phyloP scores from a whole-genome alignment of 2,113 vertebrate species.

The Blennius ocellaris region DNA sequence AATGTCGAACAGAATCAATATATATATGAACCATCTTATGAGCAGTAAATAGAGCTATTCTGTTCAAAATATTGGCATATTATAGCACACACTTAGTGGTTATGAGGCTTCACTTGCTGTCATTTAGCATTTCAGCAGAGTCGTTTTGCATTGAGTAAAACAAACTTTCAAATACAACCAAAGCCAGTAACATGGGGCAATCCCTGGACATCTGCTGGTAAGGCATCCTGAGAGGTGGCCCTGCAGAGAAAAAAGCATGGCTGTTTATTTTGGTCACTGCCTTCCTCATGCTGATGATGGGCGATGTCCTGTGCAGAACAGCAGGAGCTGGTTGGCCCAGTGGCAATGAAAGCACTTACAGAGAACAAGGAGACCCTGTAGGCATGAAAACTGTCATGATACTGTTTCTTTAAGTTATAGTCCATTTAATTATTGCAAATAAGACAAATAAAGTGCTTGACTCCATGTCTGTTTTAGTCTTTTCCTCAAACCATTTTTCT shows the following conservation, averaged over 20 bases:
- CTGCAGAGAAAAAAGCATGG: conserved; percentile 66
- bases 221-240: conserved; percentile 52
- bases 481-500: background rate
- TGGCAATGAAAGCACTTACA: conserved; percentile 52
- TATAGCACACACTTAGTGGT: no score
- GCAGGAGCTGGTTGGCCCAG: conserved; percentile 17
- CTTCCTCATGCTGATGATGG: conserved; percentile 38
- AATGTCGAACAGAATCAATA: no score
- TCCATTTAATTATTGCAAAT: conserved; percentile 20
- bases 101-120: background rate
- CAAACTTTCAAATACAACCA: conserved; percentile 54
- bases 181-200: conserved; percentile 55
- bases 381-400: conserved; percentile 29
- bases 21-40: no score
- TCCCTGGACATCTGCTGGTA: conserved; percentile 75
- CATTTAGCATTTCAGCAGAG: conserved; percentile 43
- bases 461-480: conserved; percentile 4
- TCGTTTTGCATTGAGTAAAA: conserved; percentile 45
- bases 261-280: conserved; percentile 63
- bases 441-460: background rate
- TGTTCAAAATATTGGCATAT: no score
- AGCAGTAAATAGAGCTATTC: no score
- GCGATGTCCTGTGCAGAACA: conserved; percentile 22
- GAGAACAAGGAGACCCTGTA: conserved; percentile 33
- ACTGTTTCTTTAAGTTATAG: conserved; percentile 10